Base-by-base conservation (phyloP, 2,888 invertebrate genomes). In the Leptura quadrifasciata region DNA sequence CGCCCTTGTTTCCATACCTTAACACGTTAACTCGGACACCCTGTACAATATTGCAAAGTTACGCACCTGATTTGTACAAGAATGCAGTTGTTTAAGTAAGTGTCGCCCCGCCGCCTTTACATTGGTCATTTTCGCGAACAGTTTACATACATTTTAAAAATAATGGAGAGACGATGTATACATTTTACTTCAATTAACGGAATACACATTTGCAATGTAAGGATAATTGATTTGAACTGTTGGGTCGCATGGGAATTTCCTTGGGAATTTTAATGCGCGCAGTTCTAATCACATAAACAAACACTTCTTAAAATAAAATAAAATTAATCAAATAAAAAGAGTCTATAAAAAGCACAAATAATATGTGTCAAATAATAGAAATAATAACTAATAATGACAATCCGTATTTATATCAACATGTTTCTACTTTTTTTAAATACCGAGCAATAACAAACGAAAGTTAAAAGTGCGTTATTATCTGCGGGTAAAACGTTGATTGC, bases 291-390 rank as follows among this genome's bases (percentile, higher is more conserved):
- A 12, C 57, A 57, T 15, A 57, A 72, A 65, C 72, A 65, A 57
- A 57, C 57, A 39, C n/a, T 35, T 20, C 72, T 65, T 65, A 72
- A 72, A 72, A 72, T 65, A 72, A 72, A 72, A 72, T 72, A 72
- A 65, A 31, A 21, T 31, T 27, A 21, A 20, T 24, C 35, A 35
- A 57, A 69, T 20, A 69, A 12, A 20, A 21, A 57, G 12, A 20
- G 4, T 9, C 57, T 21, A 57, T 20, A 57, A 20, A 57, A 57
- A 72, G 92, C 94, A 47, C 47, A 47, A 3, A n/a, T 47, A 0
- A 47, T 3, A 47, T 8, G 6, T 6, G 27, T 31, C 8, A 31
- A 31, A 31, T 5, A 31, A 31, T 31, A 31, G 5, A 8, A 31
- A 31, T 31, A 31, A 5, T 0, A 3, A 24, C 24, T 24, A 8